Evolutionary conservation across 2,888 invertebrate species (phyloP).

Genomic region (Tenodera sinensis): DNA sequence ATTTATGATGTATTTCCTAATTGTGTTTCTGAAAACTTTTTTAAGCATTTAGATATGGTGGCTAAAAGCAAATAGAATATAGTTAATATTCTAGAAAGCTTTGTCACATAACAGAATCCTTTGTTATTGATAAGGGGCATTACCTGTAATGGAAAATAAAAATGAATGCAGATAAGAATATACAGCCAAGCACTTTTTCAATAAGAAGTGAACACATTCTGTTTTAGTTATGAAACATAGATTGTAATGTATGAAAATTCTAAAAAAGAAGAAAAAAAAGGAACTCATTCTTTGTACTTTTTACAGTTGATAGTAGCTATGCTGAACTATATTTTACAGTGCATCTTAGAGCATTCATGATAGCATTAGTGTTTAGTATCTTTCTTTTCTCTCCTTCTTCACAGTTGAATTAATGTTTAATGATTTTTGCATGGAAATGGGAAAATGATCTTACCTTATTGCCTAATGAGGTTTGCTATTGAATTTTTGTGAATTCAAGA

Average conservation of each 20-base stretch:
- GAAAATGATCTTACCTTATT: too few relatives aligned
- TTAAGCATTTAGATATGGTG: neutral
- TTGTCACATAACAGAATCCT: neutral
- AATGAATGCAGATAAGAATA: neutral
- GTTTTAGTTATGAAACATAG: neutral
- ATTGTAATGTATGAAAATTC: neutral
- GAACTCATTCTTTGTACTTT: neutral
- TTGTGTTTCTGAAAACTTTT: neutral
- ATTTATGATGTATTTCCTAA: neutral
- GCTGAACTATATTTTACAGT: neutral
- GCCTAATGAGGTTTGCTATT: too few relatives aligned
- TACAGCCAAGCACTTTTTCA: neutral
- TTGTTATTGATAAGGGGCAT: neutral
- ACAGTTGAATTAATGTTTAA: too few relatives aligned
- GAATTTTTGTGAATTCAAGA: too few relatives aligned
- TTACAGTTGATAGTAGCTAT: neutral
- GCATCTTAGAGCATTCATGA: too few relatives aligned
- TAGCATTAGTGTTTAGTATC: too few relatives aligned
- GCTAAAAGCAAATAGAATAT: neutral
- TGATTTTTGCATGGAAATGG: too few relatives aligned
- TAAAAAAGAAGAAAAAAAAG: too few relatives aligned
- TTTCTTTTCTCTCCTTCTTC: too few relatives aligned
- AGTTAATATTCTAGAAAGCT: neutral
- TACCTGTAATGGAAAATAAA: neutral
- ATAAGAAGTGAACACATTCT: neutral